Conservation (phyloP, 2,113 vertebrate genomes). For the Rhinichthys klamathensis region DNA sequence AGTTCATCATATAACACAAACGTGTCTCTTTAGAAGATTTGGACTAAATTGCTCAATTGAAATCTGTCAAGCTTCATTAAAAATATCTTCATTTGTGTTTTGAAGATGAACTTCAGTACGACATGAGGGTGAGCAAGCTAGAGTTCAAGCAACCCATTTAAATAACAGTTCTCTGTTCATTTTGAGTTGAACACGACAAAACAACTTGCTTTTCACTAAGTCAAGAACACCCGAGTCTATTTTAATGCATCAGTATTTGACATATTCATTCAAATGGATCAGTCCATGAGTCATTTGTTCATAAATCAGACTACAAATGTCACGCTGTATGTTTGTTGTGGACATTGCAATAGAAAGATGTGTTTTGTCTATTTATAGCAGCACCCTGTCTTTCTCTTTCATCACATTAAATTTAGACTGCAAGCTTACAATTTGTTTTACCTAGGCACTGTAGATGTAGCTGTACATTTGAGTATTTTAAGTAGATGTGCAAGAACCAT, state of each 20-base stretch:
- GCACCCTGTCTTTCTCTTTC: background rate
- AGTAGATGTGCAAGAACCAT: background rate
- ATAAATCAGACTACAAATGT: background rate
- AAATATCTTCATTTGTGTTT: background rate
- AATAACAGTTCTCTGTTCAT: too few relatives aligned
- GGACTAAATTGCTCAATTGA: background rate
- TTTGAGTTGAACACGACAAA: too few relatives aligned
- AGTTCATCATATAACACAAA: too few relatives aligned
- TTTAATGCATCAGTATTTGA: background rate
- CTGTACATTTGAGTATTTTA: background rate
- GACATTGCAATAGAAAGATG: background rate
- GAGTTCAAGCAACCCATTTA: too few relatives aligned
- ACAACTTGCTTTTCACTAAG: background rate
- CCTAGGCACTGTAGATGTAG: background rate
- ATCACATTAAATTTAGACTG: background rate
- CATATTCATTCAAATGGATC: background rate
- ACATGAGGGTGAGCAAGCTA: background rate
- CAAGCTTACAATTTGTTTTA: background rate
- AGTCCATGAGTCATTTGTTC: background rate
- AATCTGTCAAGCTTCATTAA: background rate
- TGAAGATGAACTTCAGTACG: background rate
- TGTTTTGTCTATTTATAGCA: background rate
- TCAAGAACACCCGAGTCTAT: background rate
- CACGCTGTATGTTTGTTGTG: background rate
- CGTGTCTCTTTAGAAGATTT: too few relatives aligned